Base-by-base conservation (phyloP, 2,888 invertebrate species). In the Euclidia mi region DNA sequence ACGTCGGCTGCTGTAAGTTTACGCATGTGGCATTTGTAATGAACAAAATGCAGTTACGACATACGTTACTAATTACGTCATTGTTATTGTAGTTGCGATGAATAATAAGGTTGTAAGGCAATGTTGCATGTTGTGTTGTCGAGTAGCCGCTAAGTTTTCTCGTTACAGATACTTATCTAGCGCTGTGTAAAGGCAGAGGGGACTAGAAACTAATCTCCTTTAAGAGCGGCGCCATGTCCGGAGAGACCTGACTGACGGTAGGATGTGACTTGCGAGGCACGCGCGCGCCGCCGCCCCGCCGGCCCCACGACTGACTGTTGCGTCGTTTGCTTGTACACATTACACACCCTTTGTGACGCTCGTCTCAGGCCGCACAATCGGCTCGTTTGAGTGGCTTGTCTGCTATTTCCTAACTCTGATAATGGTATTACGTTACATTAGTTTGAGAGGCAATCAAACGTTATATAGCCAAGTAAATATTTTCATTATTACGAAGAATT, bases 21-120 rank as follows among this genome's bases (percentile, higher is more conserved):
- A 82, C 81, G 81, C 78, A 78, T 76, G 65, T 71, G 71, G 85
- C 83, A 83, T 84, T 78, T 47, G 59, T 73, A 78, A 80, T 79
- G 65, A 78, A 74, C 64, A 60, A 62, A 76, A 77, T 81, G 74
- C 72, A 78, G 56, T 68, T 65, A 64, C 47, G 28, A 47, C 31
- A 37, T 43, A 35, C n/a, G 37, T 31, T 50, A 34, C 48, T 70
- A 47, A 58, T 49, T 47, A 44, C 11, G 10, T 38, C 40, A 60
- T 45, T 57, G 45, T 57, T 32, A 11, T 14, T 18, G 18, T 37
- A 25, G 7, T 47, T 32, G 20, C 3, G 18, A 28, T 28, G 25
- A 3, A 14, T 52, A 45, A 20, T 37, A 17, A 40, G 35, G 15
- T 49, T 55, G 12, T 44, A 29, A 14, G 40, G 37, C 41, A 29